These are phyloP conservation scores for Dolichotis patagonum DNA, from an alignment of 2,113 vertebrate species.

Conservation along the genomic window DNA sequence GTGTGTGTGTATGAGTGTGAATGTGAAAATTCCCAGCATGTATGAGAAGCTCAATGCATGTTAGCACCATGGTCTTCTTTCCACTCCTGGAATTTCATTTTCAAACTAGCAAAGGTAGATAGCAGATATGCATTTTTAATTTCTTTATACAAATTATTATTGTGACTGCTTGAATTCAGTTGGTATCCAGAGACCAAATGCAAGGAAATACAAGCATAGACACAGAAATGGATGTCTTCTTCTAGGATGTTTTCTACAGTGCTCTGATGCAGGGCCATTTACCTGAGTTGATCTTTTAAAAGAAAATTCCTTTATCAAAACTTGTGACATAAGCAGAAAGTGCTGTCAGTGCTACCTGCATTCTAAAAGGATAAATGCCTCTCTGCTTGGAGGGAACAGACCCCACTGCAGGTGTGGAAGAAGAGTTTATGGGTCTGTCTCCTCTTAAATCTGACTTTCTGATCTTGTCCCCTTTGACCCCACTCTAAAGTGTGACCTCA, in stretches of 20 bases:
- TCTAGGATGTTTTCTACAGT: background rate
- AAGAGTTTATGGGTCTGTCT: background rate
- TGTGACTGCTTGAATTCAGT: background rate
- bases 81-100: background rate
- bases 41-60: background rate
- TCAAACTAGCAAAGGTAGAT: slow-evolving; percentile 1
- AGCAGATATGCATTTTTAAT: background rate
- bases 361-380: background rate
- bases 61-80: background rate
- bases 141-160: background rate
- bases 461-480: background rate
- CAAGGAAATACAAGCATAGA: background rate
- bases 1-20: background rate
- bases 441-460: background rate
- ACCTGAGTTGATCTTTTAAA: background rate
- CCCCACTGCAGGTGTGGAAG: background rate
- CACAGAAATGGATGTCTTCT: background rate
- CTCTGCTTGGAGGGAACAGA: background rate
- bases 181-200: background rate
- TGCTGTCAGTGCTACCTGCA: background rate
- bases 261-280: background rate
- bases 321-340: background rate
- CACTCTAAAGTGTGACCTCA: background rate
- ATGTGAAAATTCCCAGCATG: background rate
- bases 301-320: background rate